Evolutionary conservation across 1,140 invertebrate species (phyloP), one percentile per base, ranked within the genome.

Genomic region (Cepaea nemoralis): DNA sequence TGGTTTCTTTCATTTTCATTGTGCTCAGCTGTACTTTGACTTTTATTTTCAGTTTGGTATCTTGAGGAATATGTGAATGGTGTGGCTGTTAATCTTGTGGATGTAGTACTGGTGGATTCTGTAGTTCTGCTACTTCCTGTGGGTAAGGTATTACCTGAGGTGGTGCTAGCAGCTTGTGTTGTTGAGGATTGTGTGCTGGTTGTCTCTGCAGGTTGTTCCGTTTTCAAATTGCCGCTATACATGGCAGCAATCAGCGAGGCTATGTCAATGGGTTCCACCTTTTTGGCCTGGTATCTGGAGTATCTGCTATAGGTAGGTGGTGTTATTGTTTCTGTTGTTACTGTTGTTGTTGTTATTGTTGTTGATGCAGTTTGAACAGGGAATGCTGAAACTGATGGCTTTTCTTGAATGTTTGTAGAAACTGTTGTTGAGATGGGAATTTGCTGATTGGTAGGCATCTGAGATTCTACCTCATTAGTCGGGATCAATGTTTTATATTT

Each of bases 261-360:
- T 0, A 80, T 31, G 39, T 80, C 78, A n/a, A 79, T 33, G 37
- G 42, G 42, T 19, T 79, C 77, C 33, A 10, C 12, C 12, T 6
- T 27, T 0, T 33, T 22, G 33, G n/a, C 33, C 6, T 33, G n/a
- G 16, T 45, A 33, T 14, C 3, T 42, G 5, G 59, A n/a, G 35
- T 71, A 80, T 50, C 45, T 71, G 48, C 59, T 69, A 24, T 35
- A 42, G 77, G 35, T 42, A 45, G 74, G 19, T 63, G 55, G 8
- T 33, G 73, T 45, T 39, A 35, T 45, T 59, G 75, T 1, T 33
- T 16, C 5, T 59, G 75, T 19, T 63, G 3, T n/a, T 63, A 0
- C 50, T 63, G 48, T 14, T 63, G 74, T 3, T 14, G 35, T 33
- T 14, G 50, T 14, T 31, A 5, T 2, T 31, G 1, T 63, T n/a